phyloP scores from a whole-genome alignment of 2,888 invertebrate genomes.

The Mechanitis mazaeus region DNA sequence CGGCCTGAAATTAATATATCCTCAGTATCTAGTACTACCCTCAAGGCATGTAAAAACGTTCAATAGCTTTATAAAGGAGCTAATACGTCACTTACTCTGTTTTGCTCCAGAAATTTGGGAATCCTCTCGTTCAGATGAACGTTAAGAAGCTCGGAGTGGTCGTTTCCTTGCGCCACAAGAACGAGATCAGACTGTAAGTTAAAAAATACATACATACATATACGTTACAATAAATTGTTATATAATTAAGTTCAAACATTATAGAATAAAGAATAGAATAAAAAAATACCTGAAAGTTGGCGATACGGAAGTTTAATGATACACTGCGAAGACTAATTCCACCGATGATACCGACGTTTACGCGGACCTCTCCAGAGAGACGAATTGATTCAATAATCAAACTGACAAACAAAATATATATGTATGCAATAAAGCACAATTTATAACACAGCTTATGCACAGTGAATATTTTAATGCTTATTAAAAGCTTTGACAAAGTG shows the following conservation, averaged over 20 bases:
- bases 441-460: neutral
- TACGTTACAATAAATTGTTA: neutral
- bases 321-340: constrained; percentile 46
- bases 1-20: too few species aligned
- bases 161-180: neutral
- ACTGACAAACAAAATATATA: constrained; percentile 31
- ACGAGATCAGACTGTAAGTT: constrained; percentile 20
- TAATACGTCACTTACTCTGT: constrained; percentile 21
- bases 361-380: constrained; percentile 35
- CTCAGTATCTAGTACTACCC: too few species aligned
- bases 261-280: neutral
- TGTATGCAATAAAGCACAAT: too few species aligned
- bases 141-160: constrained; percentile 16
- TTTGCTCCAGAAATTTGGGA: constrained; percentile 7
- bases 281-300: neutral
- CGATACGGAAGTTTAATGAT: constrained; percentile 32
- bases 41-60: too few species aligned
- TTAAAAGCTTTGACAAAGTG: neutral
- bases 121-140: constrained; percentile 8
- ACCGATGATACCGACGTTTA: constrained; percentile 38
- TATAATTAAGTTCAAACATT: neutral
- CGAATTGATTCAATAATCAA: constrained; percentile 36
- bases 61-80: neutral
- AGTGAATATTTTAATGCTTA: neutral
- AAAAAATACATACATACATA: neutral